These are phyloP conservation scores for Brachycybe producta DNA, from an alignment of 2,888 invertebrate genomes.

Conservation along the genomic window DNA sequence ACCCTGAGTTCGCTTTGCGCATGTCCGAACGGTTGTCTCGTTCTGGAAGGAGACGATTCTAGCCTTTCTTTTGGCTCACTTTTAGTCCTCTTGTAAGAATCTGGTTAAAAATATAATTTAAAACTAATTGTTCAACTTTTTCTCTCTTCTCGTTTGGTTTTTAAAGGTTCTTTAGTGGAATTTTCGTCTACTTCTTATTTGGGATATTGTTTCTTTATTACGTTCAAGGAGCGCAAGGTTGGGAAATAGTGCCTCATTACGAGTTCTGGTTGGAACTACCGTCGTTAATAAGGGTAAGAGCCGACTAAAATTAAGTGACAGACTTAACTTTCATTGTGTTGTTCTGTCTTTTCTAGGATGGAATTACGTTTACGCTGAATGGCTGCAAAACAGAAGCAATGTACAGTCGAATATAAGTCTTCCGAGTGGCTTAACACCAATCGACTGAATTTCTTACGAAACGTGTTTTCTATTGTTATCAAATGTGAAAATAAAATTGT, in stretches of 20 bases:
- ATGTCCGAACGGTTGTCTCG: too few species aligned
- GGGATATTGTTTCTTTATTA: constrained; percentile 52
- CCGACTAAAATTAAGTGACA: neutral
- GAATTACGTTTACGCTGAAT: constrained; percentile 45
- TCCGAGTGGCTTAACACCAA: too few species aligned
- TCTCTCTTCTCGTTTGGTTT: neutral
- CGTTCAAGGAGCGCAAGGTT: constrained; percentile 55
- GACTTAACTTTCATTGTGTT: constrained; percentile 1
- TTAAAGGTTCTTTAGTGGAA: constrained; percentile 44
- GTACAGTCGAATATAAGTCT: constrained; percentile 42
- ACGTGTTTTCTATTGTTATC: too few species aligned
- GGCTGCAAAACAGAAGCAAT: constrained; percentile 45
- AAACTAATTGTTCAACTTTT: too few species aligned
- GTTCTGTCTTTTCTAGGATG: constrained; percentile 45
- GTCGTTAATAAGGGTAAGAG: constrained; percentile 49
- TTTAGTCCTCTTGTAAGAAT: too few species aligned
- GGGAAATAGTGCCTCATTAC: constrained; percentile 58
- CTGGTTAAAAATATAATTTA: too few species aligned
- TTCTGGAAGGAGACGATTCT: too few species aligned
- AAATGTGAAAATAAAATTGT: too few species aligned
- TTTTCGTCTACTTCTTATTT: constrained; percentile 48
- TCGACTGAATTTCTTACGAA: too few species aligned
- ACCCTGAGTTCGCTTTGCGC: too few species aligned
- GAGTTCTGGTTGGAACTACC: constrained; percentile 60
- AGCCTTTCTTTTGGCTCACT: too few species aligned